These are phyloP conservation scores for Rosalia funebris DNA, from an alignment of 2,888 invertebrate species.

Conservation along the genomic window DNA sequence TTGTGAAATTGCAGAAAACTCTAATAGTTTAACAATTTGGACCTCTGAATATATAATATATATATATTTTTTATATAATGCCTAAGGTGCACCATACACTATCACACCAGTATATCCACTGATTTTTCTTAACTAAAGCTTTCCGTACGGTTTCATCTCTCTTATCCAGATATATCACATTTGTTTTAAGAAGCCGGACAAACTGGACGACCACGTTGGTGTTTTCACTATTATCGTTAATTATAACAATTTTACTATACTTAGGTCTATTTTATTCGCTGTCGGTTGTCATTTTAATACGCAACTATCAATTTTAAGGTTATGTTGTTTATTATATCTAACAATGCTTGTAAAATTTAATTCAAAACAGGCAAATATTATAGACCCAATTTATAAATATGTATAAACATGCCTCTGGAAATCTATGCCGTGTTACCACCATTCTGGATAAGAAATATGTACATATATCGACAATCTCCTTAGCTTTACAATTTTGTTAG, in stretches of 20 bases:
- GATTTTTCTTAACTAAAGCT: slow-evolving; percentile 45
- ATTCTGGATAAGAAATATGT: slow-evolving; percentile 45
- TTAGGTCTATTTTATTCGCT: slow-evolving; percentile 5
- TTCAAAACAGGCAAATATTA: neutral
- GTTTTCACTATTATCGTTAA: slow-evolving; percentile 7
- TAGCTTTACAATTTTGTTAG: slow-evolving; percentile 40
- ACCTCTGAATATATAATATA: slow-evolving; percentile 61
- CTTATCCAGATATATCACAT: slow-evolving; percentile 48
- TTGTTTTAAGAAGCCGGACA: slow-evolving; percentile 7
- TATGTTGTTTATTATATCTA: too few species aligned
- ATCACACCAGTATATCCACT: slow-evolving; percentile 63
- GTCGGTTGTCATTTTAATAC: too few species aligned
- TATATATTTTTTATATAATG: slow-evolving; percentile 49
- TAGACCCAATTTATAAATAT: neutral
- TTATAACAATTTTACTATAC: slow-evolving; percentile 2
- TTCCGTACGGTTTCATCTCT: slow-evolving; percentile 32
- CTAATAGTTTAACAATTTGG: slow-evolving; percentile 65
- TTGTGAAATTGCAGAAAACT: slow-evolving; percentile 66
- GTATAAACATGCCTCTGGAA: neutral
- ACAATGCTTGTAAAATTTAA: too few species aligned
- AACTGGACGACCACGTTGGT: neutral
- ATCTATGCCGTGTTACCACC: neutral
- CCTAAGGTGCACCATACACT: slow-evolving; percentile 63
- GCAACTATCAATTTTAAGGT: too few species aligned
- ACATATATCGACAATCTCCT: slow-evolving; percentile 29